Conservation (phyloP, 2,888 invertebrate species). For the Tinea semifulvella region DNA sequence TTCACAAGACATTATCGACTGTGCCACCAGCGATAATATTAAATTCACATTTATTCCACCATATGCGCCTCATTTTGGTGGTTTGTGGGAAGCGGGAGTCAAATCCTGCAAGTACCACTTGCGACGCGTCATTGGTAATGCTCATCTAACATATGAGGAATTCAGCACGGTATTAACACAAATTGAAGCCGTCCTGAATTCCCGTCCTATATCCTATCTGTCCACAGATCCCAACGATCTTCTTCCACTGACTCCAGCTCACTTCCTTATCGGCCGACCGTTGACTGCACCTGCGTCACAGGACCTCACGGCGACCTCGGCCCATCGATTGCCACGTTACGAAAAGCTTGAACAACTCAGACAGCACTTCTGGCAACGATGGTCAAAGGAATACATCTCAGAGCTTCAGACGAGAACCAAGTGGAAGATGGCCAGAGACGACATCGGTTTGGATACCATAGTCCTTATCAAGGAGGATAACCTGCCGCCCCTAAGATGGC, state of each 20-base stretch:
- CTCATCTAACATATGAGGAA: conserved; percentile 20
- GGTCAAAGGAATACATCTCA: conserved; percentile 22
- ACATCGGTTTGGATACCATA: conserved; percentile 19
- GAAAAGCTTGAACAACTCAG: conserved; percentile 23
- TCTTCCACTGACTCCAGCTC: conserved; percentile 21
- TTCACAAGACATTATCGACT: too few relatives aligned
- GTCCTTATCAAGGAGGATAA: conserved; percentile 20
- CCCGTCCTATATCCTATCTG: conserved; percentile 18
- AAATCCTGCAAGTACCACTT: conserved; percentile 22
- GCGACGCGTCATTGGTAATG: conserved; percentile 16
- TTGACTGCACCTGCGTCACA: conserved; percentile 15
- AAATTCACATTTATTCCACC: conserved; percentile 24
- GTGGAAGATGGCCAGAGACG: conserved; percentile 12
- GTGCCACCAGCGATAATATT: conserved; percentile 18
- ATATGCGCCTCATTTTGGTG: conserved; percentile 21
- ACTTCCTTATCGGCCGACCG: conserved; percentile 22
- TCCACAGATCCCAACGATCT: conserved; percentile 20
- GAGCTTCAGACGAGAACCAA: conserved; percentile 18
- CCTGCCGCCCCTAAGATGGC: conserved; percentile 20
- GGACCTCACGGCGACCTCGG: conserved; percentile 2
- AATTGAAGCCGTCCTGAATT: conserved; percentile 22
- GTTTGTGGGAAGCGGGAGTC: conserved; percentile 23
- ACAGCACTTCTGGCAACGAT: conserved; percentile 22
- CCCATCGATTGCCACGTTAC: conserved; percentile 20
- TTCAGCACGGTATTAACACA: conserved; percentile 19